Evolutionary conservation across 2,888 invertebrate species (phyloP).

Genomic region (Hesperia comma): DNA sequence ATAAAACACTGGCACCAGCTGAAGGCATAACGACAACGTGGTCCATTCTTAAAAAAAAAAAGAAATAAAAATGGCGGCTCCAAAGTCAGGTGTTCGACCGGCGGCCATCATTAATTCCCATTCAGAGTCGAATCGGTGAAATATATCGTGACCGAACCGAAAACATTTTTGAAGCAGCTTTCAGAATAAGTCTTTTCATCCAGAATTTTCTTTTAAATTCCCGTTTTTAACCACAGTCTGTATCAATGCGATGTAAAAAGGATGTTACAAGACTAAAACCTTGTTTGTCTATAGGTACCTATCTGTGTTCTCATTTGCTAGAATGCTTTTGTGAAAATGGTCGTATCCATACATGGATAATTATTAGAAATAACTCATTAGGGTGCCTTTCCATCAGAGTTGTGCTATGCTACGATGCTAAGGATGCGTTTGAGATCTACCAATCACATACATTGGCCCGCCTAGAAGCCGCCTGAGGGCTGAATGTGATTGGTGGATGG

Average conservation of each 20-base stretch:
- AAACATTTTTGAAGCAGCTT: slow-evolving; percentile 31
- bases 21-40: slow-evolving; percentile 29
- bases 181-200: slow-evolving; percentile 20
- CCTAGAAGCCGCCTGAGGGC: too few species aligned
- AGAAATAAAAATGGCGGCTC: slow-evolving; percentile 58
- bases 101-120: slow-evolving; percentile 77
- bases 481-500: too few species aligned
- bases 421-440: too few species aligned
- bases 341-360: background rate
- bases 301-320: background rate
- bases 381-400: too few species aligned
- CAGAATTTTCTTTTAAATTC: slow-evolving; percentile 9
- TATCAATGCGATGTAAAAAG: slow-evolving; percentile 12
- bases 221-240: slow-evolving; percentile 3
- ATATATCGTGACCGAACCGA: slow-evolving; percentile 41
- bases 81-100: slow-evolving; percentile 72
- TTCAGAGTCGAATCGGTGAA: slow-evolving; percentile 61
- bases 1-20: slow-evolving; percentile 24
- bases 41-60: slow-evolving; percentile 53
- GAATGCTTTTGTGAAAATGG: background rate
- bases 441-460: too few species aligned
- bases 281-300: background rate
- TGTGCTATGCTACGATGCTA: too few species aligned
- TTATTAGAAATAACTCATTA: too few species aligned
- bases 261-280: background rate